Percentiles rank a stretch among this genome's conserved stretches.
Evolutionary conservation across 1,140 invertebrate genomes (phyloP).

Genomic region (Hirudo medicinalis): DNA sequence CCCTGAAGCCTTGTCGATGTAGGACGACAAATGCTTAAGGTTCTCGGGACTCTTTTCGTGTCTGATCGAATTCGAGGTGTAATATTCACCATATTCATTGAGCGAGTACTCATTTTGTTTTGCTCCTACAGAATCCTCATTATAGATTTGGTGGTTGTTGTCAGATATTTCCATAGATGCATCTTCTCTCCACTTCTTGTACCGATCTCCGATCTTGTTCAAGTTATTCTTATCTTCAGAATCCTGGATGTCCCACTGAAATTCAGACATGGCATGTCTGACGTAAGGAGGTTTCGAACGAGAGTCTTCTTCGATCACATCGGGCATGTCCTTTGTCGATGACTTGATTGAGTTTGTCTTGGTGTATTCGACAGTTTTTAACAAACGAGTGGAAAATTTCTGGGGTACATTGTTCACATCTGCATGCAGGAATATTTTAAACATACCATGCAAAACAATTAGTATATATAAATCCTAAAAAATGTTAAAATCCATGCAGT

Average conservation of each 20-base stretch:
- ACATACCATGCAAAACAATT: background rate
- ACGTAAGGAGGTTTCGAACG: background rate
- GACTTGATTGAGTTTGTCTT: slow-evolving; percentile 12
- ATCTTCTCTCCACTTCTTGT: slow-evolving; percentile 5
- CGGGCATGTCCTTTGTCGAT: slow-evolving; percentile 10
- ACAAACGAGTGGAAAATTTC: slow-evolving; percentile 7
- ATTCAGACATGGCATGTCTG: slow-evolving; percentile 11
- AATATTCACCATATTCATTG: background rate
- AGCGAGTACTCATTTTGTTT: background rate
- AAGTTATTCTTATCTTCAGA: background rate
- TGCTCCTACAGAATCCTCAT: background rate
- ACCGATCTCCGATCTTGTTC: background rate
- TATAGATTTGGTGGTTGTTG: background rate
- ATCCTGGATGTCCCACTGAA: background rate
- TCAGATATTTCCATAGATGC: background rate
- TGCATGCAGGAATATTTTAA: background rate
- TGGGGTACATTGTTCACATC: slow-evolving; percentile 15
- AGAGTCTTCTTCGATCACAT: background rate
- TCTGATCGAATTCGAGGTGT: background rate
- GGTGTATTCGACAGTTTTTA: slow-evolving; percentile 14
- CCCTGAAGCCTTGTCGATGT: background rate
- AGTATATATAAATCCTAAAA: background rate
- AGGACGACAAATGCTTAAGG: background rate
- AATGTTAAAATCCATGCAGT: background rate
- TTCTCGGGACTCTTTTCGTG: background rate